Conservation (phyloP, 1,140 invertebrate species). For the Octopus bimaculoides region DNA sequence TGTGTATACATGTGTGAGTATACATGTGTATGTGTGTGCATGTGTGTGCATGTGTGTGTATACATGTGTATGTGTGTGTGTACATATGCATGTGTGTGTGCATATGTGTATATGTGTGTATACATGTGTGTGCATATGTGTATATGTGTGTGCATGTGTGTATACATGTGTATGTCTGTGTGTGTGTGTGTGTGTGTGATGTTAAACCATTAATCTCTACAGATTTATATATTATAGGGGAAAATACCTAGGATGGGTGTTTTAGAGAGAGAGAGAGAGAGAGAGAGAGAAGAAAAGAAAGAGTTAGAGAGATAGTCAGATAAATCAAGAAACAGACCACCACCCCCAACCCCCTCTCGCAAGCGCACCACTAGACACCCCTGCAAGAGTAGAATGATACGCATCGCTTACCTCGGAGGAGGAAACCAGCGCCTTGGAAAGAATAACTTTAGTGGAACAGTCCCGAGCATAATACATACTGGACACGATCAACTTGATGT, state of each 20-base stretch:
- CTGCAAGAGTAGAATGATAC: not conserved
- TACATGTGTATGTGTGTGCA: not conserved
- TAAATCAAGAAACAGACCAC: too few relatives aligned
- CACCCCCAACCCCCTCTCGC: too few relatives aligned
- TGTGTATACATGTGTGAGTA: not conserved
- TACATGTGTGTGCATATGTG: not conserved
- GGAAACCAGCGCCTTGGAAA: conserved; percentile 58
- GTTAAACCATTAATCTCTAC: too few relatives aligned
- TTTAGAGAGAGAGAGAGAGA: too few relatives aligned
- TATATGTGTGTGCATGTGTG: not conserved
- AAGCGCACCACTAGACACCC: too few relatives aligned
- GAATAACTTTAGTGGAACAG: conserved; percentile 64
- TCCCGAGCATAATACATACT: conserved; percentile 80
- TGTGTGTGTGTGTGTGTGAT: not conserved
- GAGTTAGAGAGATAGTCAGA: too few relatives aligned
- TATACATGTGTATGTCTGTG: not conserved
- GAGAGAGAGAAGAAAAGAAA: too few relatives aligned
- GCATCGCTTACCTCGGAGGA: conserved; percentile 48
- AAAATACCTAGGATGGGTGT: too few relatives aligned
- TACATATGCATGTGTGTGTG: not conserved
- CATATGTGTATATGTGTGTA: not conserved
- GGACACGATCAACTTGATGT: conserved; percentile 87
- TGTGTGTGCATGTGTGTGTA: not conserved
- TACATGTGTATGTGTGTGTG: not conserved
- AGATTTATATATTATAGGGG: too few relatives aligned